Evolutionary conservation across 2,797 vertebrate species (phyloP), one percentile per base, ranked within the genome.

Genomic region (Enteromius mattozi): DNA sequence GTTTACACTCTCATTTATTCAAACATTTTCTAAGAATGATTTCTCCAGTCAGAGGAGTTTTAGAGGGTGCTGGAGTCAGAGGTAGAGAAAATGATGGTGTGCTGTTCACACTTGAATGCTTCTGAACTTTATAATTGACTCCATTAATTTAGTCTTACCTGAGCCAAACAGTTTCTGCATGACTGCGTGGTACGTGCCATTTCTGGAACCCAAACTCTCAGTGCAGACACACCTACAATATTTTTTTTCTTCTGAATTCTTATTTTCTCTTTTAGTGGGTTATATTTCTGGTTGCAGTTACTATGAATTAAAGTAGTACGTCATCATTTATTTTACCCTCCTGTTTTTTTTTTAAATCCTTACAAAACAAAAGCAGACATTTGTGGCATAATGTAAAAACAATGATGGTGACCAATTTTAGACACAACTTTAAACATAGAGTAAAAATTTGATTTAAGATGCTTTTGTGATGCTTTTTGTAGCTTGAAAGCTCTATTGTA

Each of bases 51-150:
- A 76, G 49, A 40, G 66, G 69, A 63, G 56, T 14, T 63, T 78
- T 13, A 61, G 66, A 42, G 16, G 33, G 66, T 24, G 21, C 51
- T 16, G 14, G 19, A 59, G 21, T 59, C 35, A n/a, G 24, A 47
- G 54, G 45, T 30, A 68, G 49, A 74, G 49, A 76, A 85, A 80
- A 63, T 21, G 8, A 80, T 85, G 63, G 61, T 45, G 30, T 65
- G 49, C 30, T 40, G 27, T 85, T 69, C 16, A 69, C 68, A 42
- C 47, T 33, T 49, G 72, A 66, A 83, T 9, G 47, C n/a, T 71
- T 14, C 21, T 65, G 70, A 79, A 85, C 56, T 80, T 86, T 51
- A 78, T 81, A 86, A 88, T 81, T 83, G 59, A 78, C 71, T 21
- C 40, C 76, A 83, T 70, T 83, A 86, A 81, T 84, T 78, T 78